Base-by-base conservation (phyloP, 2,797 vertebrate species). In the Amazonetta brasiliensis region DNA sequence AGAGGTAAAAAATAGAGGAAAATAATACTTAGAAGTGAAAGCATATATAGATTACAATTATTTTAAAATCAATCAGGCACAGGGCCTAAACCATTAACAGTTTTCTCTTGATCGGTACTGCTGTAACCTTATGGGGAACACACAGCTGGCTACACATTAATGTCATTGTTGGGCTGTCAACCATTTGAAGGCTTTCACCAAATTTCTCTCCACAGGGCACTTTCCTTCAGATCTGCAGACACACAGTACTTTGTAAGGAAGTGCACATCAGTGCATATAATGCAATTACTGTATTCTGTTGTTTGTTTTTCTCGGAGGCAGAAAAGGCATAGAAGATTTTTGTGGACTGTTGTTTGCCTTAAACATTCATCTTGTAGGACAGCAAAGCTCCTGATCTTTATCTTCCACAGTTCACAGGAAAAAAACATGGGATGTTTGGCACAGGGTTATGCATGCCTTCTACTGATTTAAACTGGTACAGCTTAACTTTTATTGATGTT, bases 1-100 rank as follows among this genome's bases (percentile, higher is more conserved):
- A 89, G 84, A 90, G 88, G 81, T 94, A 94, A 94, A 96, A 96
- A 95, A 74, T 48, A 91, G 81, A 92, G 87, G 85, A 94, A 95
- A 96, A 97, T 92, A 96, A 93, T 92, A 94, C 78, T 95, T 93
- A 95, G 56, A 89, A 86, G 59, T 81, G 67, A 93, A 84, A 6
- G 7, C 71, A 82, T 48, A 82, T 37, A 66, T 92, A 79, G 78
- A 95, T 68, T 87, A 92, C 81, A 74, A 85, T 94, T 94, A 94
- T 82, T 94, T 92, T 90, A 80, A 92, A 77, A 94, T 91, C 87
- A 79, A 30, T 75, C 83, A 87, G 87, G 90, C 35, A 35, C 69
- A 88, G 41, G 35, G 58, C 64, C 77, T 77, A 84, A 84, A 76
- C 68, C 13, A 20, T 50, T 88, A 86, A 33, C 37, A 88, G 63